Evolutionary conservation across 1,140 invertebrate species (phyloP), one percentile per base, ranked within the genome.

Genomic region (Drosophila auraria): DNA sequence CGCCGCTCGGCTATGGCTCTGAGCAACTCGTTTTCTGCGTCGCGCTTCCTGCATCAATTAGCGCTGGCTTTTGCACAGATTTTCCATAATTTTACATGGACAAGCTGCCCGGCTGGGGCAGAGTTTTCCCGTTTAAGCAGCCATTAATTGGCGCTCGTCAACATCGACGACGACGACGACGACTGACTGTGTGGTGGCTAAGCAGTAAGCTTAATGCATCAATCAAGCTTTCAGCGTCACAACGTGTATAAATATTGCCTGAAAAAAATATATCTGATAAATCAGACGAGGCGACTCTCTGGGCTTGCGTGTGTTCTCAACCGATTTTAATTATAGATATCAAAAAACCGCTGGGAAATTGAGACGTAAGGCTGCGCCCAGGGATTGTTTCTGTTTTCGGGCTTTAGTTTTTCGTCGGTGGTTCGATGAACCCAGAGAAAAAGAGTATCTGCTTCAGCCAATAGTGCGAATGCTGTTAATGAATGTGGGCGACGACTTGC

Each of bases 391-490:
- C 17, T 56, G 30, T 36, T 25, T n/a, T 8, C 20, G 33, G 23
- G 57, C 40, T 60, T 44, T 33, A 62, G 58, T 27, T 63, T 66
- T 30, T 44, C 50, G 54, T 27, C 23, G 38, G 36, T 62, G 74
- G 82, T 80, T 89, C 84, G 76, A 45, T 89, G 82, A 78, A 83
- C 84, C 77, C 72, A 73, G 49, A 38, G 12, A 38, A 50, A 63
- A 66, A 77, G 33, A 47, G 75, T 77, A 77, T 77, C 63, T 68
- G 75, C 51, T 54, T 66, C 64, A 69, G 84, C 84, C 84, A 87
- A 87, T 87, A 89, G 89, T 87, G 86, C 86, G 84, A 78, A 71
- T 82, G 82, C 86, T 86, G 86, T 80, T 90, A 90, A 90, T 90
- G 86, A 90, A 86, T 90, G 86, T 90, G 86, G 86, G 86, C 86